Base-by-base conservation (phyloP, 1,140 invertebrate genomes). In the Dreissena rostriformis region DNA sequence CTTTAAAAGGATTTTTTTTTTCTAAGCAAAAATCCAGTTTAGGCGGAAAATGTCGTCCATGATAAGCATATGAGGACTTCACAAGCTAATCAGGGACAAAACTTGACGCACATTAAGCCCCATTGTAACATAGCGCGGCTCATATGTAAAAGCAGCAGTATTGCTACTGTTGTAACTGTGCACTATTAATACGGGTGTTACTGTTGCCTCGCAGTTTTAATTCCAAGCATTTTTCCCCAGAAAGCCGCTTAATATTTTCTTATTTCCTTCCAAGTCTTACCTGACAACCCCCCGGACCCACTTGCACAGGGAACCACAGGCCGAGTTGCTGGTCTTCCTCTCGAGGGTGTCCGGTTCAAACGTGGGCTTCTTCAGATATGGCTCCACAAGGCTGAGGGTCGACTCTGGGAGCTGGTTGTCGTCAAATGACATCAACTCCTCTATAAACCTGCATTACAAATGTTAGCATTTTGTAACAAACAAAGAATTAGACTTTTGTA, bases 341-440 rank as follows among this genome's bases (percentile, higher is more conserved):
- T 89, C 88, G 39, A 93, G 72, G n/a, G 86, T 84, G 12, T 92
- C 90, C 0, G 92, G 91, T 52, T 93, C 92, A 88, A 93, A 92
- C 49, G 91, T 91, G 11, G 89, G 86, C 74, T 93, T 94, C 88
- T 94, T 93, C n/a, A 93, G 84, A 71, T 92, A 92, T 15, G 91
- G 90, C 79, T 94, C 93, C 19, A 93, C 90, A 24, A 93, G 84
- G 24, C 86, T 85, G 15, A 94, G 88, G 7, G 92, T 93, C 5
- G 90, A 84, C 75, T 93, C 93, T 67, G 92, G 91, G 51, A 94
- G 82, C 82, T 91, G 89, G 29, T 90, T 88, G 66, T 94, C 92
- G 86, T 94, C 93, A 90, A 93, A 94, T 67, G 91, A 90, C 82
- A 91, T 90, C 84, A 93, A 82, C 74, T 94, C 93, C 77, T 93